Evolutionary conservation across 1,140 invertebrate genomes (phyloP).

Genomic region (Chymomyza costata): DNA sequence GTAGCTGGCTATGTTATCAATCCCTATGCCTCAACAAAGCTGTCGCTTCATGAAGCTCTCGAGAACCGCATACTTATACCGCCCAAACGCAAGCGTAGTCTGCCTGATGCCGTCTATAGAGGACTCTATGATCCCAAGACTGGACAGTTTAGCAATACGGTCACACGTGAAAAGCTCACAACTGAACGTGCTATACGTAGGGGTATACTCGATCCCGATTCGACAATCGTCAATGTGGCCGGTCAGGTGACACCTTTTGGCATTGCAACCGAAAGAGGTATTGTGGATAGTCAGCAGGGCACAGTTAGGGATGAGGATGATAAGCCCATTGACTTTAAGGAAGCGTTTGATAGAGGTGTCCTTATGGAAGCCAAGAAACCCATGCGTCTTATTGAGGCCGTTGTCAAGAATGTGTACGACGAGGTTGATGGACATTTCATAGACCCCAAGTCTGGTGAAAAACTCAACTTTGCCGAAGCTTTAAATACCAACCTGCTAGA

Average conservation of each 20-base stretch:
- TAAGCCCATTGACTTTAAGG: conserved; percentile 86
- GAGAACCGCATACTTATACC: conserved; percentile 88
- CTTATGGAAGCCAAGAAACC: conserved; percentile 87
- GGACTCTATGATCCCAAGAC: conserved; percentile 82
- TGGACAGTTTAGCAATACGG: conserved; percentile 80
- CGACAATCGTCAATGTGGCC: conserved; percentile 84
- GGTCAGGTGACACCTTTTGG: conserved; percentile 87
- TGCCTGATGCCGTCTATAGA: conserved; percentile 90
- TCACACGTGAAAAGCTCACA: conserved; percentile 83
- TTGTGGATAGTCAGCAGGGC: conserved; percentile 86
- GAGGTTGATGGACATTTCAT: conserved; percentile 85
- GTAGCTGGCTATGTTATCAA: conserved; percentile 86
- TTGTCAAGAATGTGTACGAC: conserved; percentile 89
- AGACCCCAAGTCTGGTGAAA: conserved; percentile 85
- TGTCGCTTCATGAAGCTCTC: conserved; percentile 87
- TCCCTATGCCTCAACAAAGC: conserved; percentile 83
- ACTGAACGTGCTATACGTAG: conserved; percentile 85
- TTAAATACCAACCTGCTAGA: conserved; percentile 86
- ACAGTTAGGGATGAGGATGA: conserved; percentile 80
- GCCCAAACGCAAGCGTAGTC: conserved; percentile 86
- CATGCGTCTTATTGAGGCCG: conserved; percentile 88
- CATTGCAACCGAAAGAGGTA: conserved; percentile 85
- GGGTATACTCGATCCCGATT: conserved; percentile 87
- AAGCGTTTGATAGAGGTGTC: conserved; percentile 90
- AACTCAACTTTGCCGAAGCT: conserved; percentile 85